A percentile compares a stretch with the other conserved stretches of the same genome.
These are phyloP conservation scores for Ctenochaetus hawaiiensis DNA, from an alignment of 2,797 vertebrate species.

Conservation along the genomic window DNA sequence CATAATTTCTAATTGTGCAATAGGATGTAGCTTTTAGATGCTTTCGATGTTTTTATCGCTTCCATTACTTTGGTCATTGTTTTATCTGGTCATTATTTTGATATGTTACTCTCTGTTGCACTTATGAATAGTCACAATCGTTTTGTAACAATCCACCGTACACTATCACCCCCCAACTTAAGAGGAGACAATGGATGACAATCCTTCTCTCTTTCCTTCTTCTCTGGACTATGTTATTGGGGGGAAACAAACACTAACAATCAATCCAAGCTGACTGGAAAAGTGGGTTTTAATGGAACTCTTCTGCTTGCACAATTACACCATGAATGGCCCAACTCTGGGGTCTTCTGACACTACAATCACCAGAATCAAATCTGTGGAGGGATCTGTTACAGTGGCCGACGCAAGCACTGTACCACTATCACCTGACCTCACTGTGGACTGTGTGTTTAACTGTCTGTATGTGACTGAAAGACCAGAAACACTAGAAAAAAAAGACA, in stretches of 20 bases:
- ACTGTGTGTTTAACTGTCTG: constrained; percentile 43
- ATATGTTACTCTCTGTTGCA: constrained; percentile 81
- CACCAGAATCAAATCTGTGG: constrained; percentile 46
- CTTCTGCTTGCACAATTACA: constrained; percentile 72
- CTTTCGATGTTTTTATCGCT: constrained; percentile 76
- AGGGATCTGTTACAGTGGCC: constrained; percentile 66
- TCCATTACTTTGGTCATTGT: constrained; percentile 55
- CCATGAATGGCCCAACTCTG: constrained; percentile 42
- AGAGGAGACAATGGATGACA: constrained; percentile 71
- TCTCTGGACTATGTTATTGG: constrained; percentile 50
- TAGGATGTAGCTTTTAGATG: constrained; percentile 93
- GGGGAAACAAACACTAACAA: constrained; percentile 57
- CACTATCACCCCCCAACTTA: constrained; percentile 25
- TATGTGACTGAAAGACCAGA: constrained; percentile 53
- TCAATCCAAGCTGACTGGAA: constrained; percentile 53
- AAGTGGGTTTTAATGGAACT: constrained; percentile 44
- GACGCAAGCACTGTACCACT: constrained; percentile 56
- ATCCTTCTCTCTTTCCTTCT: constrained; percentile 66
- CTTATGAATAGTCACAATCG: constrained; percentile 80
- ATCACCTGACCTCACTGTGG: constrained; percentile 75
- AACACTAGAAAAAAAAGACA: constrained; percentile 54
- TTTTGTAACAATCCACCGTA: constrained; percentile 71
- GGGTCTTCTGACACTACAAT: constrained; percentile 60
- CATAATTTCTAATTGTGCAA: constrained; percentile 93
- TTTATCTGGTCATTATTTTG: constrained; percentile 63